Percentiles rank a stretch among this genome's conserved stretches.
phyloP scores from a whole-genome alignment of 2,113 vertebrate genomes.

The Myrmophylax atrothorax region DNA sequence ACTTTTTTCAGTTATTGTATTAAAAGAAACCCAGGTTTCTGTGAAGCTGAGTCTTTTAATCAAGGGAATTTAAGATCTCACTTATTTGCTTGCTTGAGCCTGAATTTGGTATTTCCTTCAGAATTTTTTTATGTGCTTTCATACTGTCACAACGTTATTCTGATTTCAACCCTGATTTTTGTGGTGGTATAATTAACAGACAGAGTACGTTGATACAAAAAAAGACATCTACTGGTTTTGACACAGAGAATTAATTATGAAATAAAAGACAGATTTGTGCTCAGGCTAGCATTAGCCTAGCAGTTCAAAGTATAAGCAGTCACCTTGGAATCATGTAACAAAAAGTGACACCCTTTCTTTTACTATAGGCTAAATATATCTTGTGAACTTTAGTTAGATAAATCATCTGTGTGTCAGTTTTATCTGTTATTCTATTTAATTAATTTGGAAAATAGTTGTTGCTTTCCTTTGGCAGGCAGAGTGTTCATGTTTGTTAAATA shows the following conservation, averaged over 20 bases:
- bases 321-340: conserved; percentile 75
- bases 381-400: conserved; percentile 70
- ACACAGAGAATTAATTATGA: conserved; percentile 80
- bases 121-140: background rate
- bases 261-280: conserved; percentile 79
- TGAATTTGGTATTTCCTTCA: background rate
- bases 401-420: conserved; percentile 58
- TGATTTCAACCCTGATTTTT: conserved; percentile 44
- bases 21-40: background rate
- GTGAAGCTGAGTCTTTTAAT: background rate
- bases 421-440: conserved; percentile 64
- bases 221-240: conserved; percentile 74
- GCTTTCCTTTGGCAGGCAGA: conserved; percentile 44
- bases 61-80: background rate
- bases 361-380: conserved; percentile 60
- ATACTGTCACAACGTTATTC: background rate
- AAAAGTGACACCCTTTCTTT: conserved; percentile 73
- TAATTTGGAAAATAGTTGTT: conserved; percentile 69
- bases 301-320: conserved; percentile 75
- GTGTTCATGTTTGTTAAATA: conserved; percentile 81
- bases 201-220: conserved; percentile 59
- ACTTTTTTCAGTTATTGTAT: background rate
- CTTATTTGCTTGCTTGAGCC: background rate
- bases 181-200: conserved; percentile 71
- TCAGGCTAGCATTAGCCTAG: conserved; percentile 74